Percentiles rank a stretch among this genome's conserved stretches.
Evolutionary conservation across 2,888 invertebrate species (phyloP).

Genomic region (Cantharis rustica): DNA sequence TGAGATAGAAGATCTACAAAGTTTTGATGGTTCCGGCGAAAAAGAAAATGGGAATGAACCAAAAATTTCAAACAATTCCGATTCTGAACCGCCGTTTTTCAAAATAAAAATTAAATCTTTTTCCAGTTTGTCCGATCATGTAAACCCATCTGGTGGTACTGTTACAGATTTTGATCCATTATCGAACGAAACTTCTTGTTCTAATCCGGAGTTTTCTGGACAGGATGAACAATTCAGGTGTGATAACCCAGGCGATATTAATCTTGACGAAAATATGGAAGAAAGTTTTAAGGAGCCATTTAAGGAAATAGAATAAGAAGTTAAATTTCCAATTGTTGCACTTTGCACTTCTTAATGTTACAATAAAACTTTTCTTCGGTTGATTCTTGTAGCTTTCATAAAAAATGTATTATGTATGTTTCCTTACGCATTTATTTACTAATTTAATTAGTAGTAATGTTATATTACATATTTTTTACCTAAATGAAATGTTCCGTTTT

Average conservation of each 20-base stretch:
- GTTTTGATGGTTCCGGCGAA: background rate
- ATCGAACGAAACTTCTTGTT: background rate
- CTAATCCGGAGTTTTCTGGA: background rate
- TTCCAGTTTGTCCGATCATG: constrained; percentile 15
- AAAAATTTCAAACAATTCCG: background rate
- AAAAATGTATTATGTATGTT: background rate
- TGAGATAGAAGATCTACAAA: background rate
- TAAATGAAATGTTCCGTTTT: background rate
- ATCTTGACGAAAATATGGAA: background rate
- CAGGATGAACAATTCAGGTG: background rate
- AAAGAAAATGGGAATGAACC: constrained; percentile 29
- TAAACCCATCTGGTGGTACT: background rate
- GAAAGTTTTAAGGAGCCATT: background rate
- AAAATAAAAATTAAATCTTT: constrained; percentile 26
- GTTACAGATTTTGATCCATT: background rate
- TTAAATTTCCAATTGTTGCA: background rate
- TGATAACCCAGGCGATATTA: background rate
- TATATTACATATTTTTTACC: background rate
- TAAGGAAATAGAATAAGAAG: background rate
- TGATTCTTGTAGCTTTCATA: background rate
- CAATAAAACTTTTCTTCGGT: background rate
- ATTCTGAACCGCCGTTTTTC: background rate
- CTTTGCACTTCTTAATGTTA: background rate
- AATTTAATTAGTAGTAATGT: background rate
- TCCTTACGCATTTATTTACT: background rate